These are phyloP conservation scores for Apotomis capreana DNA, from an alignment of 2,888 invertebrate genomes.

Conservation along the genomic window DNA sequence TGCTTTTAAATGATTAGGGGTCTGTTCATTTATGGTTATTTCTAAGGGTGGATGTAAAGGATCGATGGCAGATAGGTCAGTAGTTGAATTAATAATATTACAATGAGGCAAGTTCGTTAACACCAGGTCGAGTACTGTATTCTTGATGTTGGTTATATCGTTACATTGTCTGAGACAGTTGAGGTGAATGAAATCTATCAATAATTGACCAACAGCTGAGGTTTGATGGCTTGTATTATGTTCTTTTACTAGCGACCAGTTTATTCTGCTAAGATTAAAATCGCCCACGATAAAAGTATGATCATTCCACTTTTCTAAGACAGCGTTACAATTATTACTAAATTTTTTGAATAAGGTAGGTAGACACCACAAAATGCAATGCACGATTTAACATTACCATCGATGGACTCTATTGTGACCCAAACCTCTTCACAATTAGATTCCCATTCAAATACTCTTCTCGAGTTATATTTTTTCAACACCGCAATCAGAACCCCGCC, in stretches of 20 bases:
- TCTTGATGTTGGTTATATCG: constrained; percentile 20
- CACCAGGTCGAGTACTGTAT: constrained; percentile 31
- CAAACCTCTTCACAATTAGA: constrained; percentile 6
- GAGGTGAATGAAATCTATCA: background rate
- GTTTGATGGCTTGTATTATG: background rate
- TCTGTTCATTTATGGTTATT: background rate
- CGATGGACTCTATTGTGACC: constrained; percentile 3
- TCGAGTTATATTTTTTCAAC: background rate
- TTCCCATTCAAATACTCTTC: background rate
- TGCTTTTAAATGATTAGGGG: too few relatives aligned
- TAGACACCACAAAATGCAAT: constrained; percentile 32
- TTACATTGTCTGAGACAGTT: constrained; percentile 34
- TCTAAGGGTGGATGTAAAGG: constrained; percentile 26
- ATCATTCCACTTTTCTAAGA: constrained; percentile 8
- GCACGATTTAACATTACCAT: background rate
- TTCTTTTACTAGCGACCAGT: background rate
- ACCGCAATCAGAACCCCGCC: constrained; percentile 13
- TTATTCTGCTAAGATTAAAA: constrained; percentile 22
- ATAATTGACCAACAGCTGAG: constrained; percentile 8
- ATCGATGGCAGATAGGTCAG: constrained; percentile 26
- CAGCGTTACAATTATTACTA: constrained; percentile 9
- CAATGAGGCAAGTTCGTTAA: constrained; percentile 16
- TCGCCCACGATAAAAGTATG: constrained; percentile 25
- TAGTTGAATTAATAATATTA: background rate
- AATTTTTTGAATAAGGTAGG: constrained; percentile 19